Evolutionary conservation across 2,888 invertebrate genomes (phyloP).

Genomic region (Anarsia innoxiella): DNA sequence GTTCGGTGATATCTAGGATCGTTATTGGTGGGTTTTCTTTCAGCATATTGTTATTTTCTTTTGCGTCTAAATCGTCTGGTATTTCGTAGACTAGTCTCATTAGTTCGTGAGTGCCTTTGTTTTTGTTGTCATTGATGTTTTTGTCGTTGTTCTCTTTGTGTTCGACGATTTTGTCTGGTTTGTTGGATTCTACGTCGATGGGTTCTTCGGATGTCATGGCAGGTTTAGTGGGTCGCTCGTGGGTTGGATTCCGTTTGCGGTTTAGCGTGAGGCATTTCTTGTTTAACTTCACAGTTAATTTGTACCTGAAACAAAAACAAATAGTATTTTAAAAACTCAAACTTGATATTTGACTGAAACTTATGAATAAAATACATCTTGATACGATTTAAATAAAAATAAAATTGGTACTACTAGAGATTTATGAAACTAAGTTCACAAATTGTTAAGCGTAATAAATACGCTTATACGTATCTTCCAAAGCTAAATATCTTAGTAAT

Average conservation of each 20-base stretch:
- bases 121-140: constrained; percentile 37
- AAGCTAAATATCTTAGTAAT: too few relatives aligned
- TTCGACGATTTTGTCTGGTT: constrained; percentile 41
- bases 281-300: constrained; percentile 3
- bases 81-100: constrained; percentile 69
- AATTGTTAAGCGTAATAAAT: too few relatives aligned
- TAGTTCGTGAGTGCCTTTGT: constrained; percentile 48
- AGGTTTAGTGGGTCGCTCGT: constrained; percentile 30
- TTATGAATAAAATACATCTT: too few relatives aligned
- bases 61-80: constrained; percentile 53
- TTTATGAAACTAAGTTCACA: too few relatives aligned
- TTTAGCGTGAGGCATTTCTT: constrained; percentile 43
- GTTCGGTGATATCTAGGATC: constrained; percentile 63
- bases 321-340: too few relatives aligned
- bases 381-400: too few relatives aligned
- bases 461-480: too few relatives aligned
- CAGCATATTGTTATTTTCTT: constrained; percentile 60
- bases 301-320: too few relatives aligned
- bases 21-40: constrained; percentile 67
- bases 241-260: constrained; percentile 19
- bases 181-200: constrained; percentile 56
- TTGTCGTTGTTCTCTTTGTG: constrained; percentile 43
- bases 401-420: too few relatives aligned
- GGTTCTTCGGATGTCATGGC: constrained; percentile 69
- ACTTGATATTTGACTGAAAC: too few relatives aligned